phyloP scores from a whole-genome alignment of 2,113 vertebrate genomes.

The Heteronetta atricapilla region DNA sequence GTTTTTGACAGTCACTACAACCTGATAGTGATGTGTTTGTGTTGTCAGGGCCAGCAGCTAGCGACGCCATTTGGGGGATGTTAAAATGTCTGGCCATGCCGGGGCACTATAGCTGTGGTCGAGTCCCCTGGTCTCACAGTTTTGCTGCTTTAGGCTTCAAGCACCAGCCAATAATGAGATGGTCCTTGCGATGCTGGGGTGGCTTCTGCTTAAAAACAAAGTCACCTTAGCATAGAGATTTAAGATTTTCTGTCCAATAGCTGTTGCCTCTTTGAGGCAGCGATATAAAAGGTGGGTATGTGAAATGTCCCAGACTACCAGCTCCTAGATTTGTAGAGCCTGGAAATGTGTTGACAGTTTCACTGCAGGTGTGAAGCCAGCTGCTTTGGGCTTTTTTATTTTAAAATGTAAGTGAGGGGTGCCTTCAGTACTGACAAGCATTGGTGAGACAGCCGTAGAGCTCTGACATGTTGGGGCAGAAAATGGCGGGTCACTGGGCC shows the following conservation, averaged over 20 bases:
- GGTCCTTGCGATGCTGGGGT: neutral
- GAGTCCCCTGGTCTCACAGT: neutral
- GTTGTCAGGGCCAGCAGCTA: neutral
- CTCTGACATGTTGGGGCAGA: accelerated
- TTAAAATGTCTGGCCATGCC: neutral
- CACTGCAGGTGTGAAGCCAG: neutral
- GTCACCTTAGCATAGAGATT: neutral
- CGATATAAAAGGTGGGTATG: neutral
- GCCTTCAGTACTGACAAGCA: neutral
- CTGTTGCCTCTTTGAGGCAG: neutral
- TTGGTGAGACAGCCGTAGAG: neutral
- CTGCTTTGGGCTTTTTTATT: neutral
- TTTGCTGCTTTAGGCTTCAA: neutral
- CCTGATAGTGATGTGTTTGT: neutral
- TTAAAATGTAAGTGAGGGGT: neutral
- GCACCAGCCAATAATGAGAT: neutral
- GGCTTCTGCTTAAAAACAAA: neutral
- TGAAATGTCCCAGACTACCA: neutral
- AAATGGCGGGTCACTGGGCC: neutral
- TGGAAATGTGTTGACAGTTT: neutral
- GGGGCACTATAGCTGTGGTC: neutral
- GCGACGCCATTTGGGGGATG: neutral
- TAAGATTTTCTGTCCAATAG: neutral
- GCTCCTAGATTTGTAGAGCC: neutral
- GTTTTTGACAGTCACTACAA: neutral